Base-by-base conservation (phyloP, 2,888 invertebrate species). In the Amorpha juglandis region DNA sequence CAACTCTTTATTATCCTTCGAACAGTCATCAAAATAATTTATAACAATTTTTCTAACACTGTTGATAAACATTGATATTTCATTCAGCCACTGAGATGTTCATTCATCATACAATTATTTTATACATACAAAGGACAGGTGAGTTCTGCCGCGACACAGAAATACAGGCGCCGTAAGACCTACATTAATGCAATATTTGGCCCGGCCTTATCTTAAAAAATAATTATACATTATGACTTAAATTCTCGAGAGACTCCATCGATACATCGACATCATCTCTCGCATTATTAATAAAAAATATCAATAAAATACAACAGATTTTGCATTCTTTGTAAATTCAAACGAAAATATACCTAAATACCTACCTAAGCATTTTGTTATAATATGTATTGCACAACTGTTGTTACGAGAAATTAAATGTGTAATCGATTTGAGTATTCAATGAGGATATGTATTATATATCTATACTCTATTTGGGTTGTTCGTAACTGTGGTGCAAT, bases 11-110 rank as follows among this genome's bases (percentile, higher is more conserved):
- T 94, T 94, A 93, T 93, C 91, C 86, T 93, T 94, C 91, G 93
- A 94, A 94, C 94, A 94, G 93, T 94, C 94, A 94, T 94, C 93
- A 94, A 94, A 94, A 94, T 94, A 94, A 94, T 94, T 94, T 94
- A 94, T 93, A 94, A 94, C 94, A 93, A 94, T 92, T 94, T 72
- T 93, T 93, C 93, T 92, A 92, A 93, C 92, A 93, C 92, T 93
- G 93, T 91, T 89, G 90, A 90, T 91, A 87, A 92, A 92, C 91
- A 93, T 92, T 87, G 88, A 90, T 90, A 87, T 85, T 86, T 85
- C 91, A 92, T 88, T 90, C 92, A 91, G 87, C 89, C 92, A 91
- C 90, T 89, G 91, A 92, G 91, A 91, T 92, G 91, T 88, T 90
- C 81, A 83, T 83, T 81, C 87, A 86, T 76, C 83, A 85, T 82